Base-by-base conservation (phyloP, 2,888 invertebrate species). In the Cactoblastis cactorum region DNA sequence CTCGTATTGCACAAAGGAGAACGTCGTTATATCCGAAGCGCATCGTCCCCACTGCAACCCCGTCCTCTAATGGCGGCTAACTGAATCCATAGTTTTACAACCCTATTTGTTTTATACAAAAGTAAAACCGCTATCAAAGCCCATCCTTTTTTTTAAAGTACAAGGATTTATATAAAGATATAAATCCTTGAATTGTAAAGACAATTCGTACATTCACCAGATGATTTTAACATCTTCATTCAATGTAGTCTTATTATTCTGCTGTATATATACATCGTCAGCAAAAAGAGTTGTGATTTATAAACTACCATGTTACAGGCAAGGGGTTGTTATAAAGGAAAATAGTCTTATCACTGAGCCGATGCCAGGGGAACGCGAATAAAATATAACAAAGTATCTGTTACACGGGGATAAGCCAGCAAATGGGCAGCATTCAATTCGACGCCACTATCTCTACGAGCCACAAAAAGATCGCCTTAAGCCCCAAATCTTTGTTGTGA, bases 391-490 rank as follows among this genome's bases (percentile, higher is more conserved):
- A 70, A 77, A 77, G 77, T 82, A 76, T 77, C 72, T 71, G 76
- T 74, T 75, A 77, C 70, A 69, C 65, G 64, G 71, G 77, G 80
- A 82, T 83, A 80, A 83, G 77, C 78, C 68, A 61, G 65, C 63
- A 75, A 80, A 74, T 72, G 77, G 79, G 70, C 70, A 76, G 73
- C 78, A 77, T 83, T 83, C 82, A 83, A 83, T 83, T 79, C 77
- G 67, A 66, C 67, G 64, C 61, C 68, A 69, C 78, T 80, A 80
- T 81, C 80, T 72, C 63, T 61, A 67, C 70, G 71, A 77, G 71
- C 74, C 77, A 72, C 74, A 63, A 71, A 74, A 71, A 76, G 71
- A 80, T 76, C 72, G 70, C 63, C 62, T 64, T 74, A 71, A 75
- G 69, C 73, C 66, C 59, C 69, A 69, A 70, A 73, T 74, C 67